phyloP scores from a whole-genome alignment of 1,140 invertebrate species.

The Drosophila carrolli region DNA sequence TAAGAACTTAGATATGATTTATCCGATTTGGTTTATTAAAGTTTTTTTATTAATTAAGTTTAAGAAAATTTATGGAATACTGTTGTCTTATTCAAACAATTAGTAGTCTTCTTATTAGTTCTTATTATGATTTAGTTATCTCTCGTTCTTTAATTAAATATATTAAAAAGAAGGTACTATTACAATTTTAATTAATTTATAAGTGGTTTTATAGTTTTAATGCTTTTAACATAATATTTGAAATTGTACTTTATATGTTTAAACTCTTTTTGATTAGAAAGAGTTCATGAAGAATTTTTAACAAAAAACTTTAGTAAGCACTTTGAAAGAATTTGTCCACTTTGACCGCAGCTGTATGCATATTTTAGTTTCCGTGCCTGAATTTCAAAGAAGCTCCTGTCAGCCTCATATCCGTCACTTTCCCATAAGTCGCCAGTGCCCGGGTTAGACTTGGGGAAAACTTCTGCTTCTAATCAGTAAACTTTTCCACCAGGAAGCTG shows the following conservation, averaged over 20 bases:
- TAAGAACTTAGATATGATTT: background rate
- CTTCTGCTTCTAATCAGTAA: conserved; percentile 51
- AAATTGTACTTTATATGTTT: background rate
- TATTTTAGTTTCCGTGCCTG: conserved; percentile 1
- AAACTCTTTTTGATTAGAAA: background rate
- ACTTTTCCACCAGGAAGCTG: conserved; percentile 43
- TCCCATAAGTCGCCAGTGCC: conserved; percentile 25
- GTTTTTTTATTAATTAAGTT: too few relatives aligned
- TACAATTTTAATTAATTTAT: too few relatives aligned
- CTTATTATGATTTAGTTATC: too few relatives aligned
- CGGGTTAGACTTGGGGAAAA: conserved; percentile 38
- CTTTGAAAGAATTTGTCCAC: background rate
- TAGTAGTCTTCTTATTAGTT: too few relatives aligned
- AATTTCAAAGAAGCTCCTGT: conserved; percentile 30
- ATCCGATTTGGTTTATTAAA: too few relatives aligned
- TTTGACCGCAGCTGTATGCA: conserved; percentile 20
- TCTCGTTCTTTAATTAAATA: too few relatives aligned
- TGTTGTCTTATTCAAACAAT: too few relatives aligned
- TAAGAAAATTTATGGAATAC: too few relatives aligned
- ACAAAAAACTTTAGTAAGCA: background rate
- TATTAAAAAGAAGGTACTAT: too few relatives aligned
- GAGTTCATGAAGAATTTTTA: background rate
- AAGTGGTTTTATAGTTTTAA: too few relatives aligned
- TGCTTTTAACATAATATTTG: background rate
- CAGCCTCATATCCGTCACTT: conserved; percentile 48